A percentile compares a stretch with the other conserved stretches of the same genome.
Evolutionary conservation across 2,113 vertebrate species (phyloP).

Genomic region (Peromyscus leucopus): DNA sequence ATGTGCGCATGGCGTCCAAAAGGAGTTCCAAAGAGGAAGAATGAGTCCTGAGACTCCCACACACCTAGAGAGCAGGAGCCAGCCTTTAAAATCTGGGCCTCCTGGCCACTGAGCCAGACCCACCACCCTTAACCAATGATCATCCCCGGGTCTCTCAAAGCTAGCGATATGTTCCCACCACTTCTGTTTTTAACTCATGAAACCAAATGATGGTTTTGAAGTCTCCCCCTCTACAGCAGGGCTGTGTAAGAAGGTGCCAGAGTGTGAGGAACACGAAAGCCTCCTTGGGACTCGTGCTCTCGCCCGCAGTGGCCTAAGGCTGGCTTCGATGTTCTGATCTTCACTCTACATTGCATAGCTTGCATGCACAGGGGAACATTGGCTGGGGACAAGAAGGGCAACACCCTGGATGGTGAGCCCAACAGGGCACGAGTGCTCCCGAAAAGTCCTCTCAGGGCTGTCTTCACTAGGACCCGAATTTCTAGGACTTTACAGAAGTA

Average conservation of each 20-base stretch:
- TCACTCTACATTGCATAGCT: neutral
- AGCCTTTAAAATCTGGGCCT: too few species aligned
- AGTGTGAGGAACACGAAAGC: neutral
- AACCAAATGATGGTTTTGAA: neutral
- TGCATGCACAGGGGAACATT: neutral
- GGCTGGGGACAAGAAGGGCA: neutral
- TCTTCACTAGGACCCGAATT: neutral
- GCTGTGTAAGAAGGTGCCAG: neutral
- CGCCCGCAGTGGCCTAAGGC: neutral
- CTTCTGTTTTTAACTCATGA: neutral
- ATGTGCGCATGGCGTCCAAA: neutral
- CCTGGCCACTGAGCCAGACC: accelerated
- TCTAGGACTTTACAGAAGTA: neutral
- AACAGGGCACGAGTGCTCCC: neutral
- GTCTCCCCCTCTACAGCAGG: neutral
- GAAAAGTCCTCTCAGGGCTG: neutral
- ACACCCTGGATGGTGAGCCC: neutral
- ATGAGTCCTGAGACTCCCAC: neutral
- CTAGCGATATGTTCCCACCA: neutral
- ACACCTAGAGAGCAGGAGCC: accelerated
- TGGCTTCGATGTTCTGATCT: neutral
- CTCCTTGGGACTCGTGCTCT: neutral
- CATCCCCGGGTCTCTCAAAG: neutral
- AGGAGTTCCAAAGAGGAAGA: neutral
- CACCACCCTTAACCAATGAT: neutral